phyloP scores from a whole-genome alignment of 2,113 vertebrate species.

The Bubo scandiacus region DNA sequence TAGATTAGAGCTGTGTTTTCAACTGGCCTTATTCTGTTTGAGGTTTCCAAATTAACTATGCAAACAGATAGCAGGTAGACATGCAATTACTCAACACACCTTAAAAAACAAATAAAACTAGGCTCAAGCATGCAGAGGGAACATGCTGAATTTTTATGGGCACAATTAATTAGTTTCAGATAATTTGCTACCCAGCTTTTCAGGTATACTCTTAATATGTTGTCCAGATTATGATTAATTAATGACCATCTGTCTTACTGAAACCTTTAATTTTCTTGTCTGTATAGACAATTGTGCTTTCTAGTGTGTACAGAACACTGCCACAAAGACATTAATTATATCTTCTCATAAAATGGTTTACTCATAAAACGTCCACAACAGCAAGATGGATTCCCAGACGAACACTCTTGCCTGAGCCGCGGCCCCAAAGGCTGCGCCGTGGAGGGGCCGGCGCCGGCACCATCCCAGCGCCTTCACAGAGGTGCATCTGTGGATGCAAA shows the following conservation, averaged over 20 bases:
- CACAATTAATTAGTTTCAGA: slow-evolving; percentile 28
- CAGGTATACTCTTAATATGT: not conserved
- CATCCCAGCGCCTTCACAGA: accelerated
- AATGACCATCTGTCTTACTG: not conserved
- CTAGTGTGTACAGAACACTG: not conserved
- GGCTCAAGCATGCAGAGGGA: not conserved
- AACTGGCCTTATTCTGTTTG: not conserved
- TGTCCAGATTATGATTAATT: slow-evolving; percentile 22
- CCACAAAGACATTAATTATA: slow-evolving; percentile 21
- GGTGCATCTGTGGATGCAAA: not conserved
- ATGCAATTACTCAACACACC: not conserved
- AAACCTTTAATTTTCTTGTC: slow-evolving; percentile 51
- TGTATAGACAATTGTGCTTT: slow-evolving; percentile 7
- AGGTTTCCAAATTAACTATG: not conserved
- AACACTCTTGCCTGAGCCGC: not conserved
- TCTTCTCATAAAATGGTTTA: slow-evolving; percentile 7
- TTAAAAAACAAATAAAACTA: slow-evolving; percentile 5
- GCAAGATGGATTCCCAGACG: not conserved
- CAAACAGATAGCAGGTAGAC: not conserved
- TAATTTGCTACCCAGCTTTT: slow-evolving; percentile 12
- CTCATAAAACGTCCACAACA: not conserved
- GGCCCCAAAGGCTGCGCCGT: accelerated
- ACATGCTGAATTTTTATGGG: not conserved
- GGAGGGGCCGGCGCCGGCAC: not conserved
- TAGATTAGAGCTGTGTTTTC: not conserved